Evolutionary conservation across 2,888 invertebrate species (phyloP), one percentile per base, ranked within the genome.

Genomic region (Shargacucullia verbasci): DNA sequence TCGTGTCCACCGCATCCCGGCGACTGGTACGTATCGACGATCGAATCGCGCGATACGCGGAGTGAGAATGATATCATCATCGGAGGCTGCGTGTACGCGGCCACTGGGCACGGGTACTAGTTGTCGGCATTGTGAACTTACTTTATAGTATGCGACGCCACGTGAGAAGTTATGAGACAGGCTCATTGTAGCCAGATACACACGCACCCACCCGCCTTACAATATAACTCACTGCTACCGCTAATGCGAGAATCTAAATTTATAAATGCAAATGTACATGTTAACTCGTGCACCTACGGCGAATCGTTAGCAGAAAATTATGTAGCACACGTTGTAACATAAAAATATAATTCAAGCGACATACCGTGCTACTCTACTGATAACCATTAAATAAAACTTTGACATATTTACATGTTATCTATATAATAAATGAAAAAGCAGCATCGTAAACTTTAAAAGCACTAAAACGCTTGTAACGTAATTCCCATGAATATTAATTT

Each of bases 11-110:
- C 61, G 73, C 75, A 76, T 81, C 78, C 76, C 78, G 76, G 76
- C 73, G 76, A 72, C 70, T 76, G 76, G 68, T 69, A 72, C 77
- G 67, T 87, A 87, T 88, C 88, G 72, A 66, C 72, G 87, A 91
- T 91, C 78, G 68, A 82, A 90, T 90, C 89, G 77, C 65, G 56
- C 66, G 90, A 91, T 91, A 88, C 74, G 79, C 58, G 64, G 59
- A 47, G 76, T 71, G 79, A 68, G 75, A 74, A 83, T 82, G 86
- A 87, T 88, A 86, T 82, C 81, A 85, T 87, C 85, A 85, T 82
- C 74, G 68, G 47, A 47, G 50, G 56, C 69, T 73, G 77, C 71
- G 72, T 74, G 72, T 76, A 67, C 70, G 56, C 73, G 67, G 76
- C 78, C 67, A 61, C 72, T 72, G 66, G 76, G 77, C 73, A 74